Conservation (phyloP, 2,888 invertebrate species). For the Scaptomyza cyrtandrae region DNA sequence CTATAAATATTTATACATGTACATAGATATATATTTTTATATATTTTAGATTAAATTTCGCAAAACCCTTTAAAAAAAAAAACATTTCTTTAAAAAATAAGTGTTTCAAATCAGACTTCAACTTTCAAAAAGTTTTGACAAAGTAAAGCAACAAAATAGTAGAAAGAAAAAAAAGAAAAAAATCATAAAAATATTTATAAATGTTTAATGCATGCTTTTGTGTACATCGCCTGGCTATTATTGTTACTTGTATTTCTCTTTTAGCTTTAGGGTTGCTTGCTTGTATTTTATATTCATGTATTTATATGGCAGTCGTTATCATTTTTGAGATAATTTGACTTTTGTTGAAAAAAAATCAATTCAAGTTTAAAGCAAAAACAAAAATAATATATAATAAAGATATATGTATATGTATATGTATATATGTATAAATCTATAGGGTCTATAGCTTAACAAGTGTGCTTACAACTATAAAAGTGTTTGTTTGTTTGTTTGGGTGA, state of each 20-base stretch:
- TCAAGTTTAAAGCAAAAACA: constrained; percentile 45
- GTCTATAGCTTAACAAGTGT: constrained; percentile 39
- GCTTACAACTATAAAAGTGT: constrained; percentile 30
- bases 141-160: no score
- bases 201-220: neutral
- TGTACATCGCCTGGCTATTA: constrained; percentile 12
- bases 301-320: constrained; percentile 73
- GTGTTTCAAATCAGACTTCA: no score
- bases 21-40: constrained; percentile 9
- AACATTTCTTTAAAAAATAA: no score
- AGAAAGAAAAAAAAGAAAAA: neutral
- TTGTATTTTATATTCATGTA: constrained; percentile 32
- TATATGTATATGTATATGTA: constrained; percentile 12
- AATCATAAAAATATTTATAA: neutral
- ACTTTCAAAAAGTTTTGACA: no score
- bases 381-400: constrained; percentile 23
- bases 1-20: constrained; percentile 46
- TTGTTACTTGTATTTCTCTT: constrained; percentile 13
- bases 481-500: constrained; percentile 17
- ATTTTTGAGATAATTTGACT: constrained; percentile 73
- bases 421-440: constrained; percentile 21
- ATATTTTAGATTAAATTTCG: constrained; percentile 6
- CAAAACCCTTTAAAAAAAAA: constrained; percentile 14
- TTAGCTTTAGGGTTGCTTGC: constrained; percentile 16
- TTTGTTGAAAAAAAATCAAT: constrained; percentile 60